phyloP scores from a whole-genome alignment of 2,113 vertebrate species.

The Sebastes fasciatus region DNA sequence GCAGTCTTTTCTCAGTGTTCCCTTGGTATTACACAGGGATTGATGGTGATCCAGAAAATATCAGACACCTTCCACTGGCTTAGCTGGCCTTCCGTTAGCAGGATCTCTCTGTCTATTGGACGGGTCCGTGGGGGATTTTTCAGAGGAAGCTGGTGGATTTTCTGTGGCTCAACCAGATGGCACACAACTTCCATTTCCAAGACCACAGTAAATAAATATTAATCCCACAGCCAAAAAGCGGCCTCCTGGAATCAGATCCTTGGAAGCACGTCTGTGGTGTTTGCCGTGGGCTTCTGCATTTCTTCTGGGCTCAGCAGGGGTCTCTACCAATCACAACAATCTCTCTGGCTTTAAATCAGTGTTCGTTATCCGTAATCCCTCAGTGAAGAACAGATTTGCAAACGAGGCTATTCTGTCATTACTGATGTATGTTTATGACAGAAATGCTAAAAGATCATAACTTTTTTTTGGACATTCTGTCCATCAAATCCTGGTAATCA shows the following conservation, averaged over 20 bases:
- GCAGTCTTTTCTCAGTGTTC: constrained; percentile 27
- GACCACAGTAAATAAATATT: constrained; percentile 60
- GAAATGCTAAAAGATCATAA: not conserved
- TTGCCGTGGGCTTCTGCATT: constrained; percentile 11
- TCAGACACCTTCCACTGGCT: constrained; percentile 39
- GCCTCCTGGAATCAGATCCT: constrained; percentile 27
- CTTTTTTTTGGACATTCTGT: not conserved
- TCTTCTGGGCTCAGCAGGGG: constrained; percentile 28
- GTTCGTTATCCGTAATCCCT: not conserved
- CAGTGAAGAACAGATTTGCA: not conserved
- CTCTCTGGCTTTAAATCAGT: constrained; percentile 2
- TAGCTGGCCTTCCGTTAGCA: constrained; percentile 9
- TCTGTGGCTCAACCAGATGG: constrained; percentile 57
- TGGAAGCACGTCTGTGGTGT: constrained; percentile 13
- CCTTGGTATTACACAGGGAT: constrained; percentile 15
- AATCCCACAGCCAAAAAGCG: constrained; percentile 45
- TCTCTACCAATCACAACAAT: constrained; percentile 1
- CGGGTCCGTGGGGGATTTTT: constrained; percentile 30
- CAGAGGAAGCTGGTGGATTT: constrained; percentile 39
- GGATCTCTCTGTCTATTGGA: constrained; percentile 26
- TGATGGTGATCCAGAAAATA: constrained; percentile 40
- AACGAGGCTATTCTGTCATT: not conserved
- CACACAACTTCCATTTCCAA: constrained; percentile 39
- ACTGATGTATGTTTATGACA: not conserved
- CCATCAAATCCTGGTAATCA: not conserved